Percentiles rank a stretch among this genome's conserved stretches.
phyloP scores from a whole-genome alignment of 2,113 vertebrate genomes.

The Elaphurus davidianus region DNA sequence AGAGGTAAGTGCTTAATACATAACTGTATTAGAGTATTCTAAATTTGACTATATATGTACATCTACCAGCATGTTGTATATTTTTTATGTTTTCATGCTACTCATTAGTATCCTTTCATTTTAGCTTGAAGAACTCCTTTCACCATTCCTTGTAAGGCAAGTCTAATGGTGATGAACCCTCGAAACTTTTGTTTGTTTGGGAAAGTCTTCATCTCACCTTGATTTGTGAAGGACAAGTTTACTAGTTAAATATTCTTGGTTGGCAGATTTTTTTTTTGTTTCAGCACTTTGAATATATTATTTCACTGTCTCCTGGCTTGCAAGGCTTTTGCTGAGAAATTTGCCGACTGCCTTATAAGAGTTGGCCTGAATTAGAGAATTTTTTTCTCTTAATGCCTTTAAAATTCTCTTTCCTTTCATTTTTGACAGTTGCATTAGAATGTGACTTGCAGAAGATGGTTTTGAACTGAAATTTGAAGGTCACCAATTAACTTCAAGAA shows the following conservation, averaged over 20 bases:
- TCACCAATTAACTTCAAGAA: not conserved
- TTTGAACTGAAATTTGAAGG: not conserved
- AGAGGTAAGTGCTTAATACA: not conserved
- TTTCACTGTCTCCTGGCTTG: not conserved
- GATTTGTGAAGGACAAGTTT: not conserved
- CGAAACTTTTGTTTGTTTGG: not conserved
- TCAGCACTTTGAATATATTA: not conserved
- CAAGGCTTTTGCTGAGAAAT: not conserved
- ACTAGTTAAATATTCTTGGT: not conserved
- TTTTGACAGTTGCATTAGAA: not conserved
- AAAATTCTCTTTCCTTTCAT: not conserved
- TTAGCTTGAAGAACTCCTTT: not conserved
- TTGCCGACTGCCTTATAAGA: not conserved
- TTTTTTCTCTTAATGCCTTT: not conserved
- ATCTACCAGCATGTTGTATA: not conserved
- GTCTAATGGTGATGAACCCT: not conserved
- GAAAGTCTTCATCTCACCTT: not conserved
- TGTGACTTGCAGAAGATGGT: not conserved
- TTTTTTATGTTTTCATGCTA: not conserved
- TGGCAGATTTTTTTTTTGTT: not conserved
- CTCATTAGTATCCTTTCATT: not conserved
- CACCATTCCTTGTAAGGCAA: not conserved
- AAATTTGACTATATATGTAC: not conserved
- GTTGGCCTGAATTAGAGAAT: not conserved
- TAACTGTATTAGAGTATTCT: not conserved